Base-by-base conservation (phyloP, 2,888 invertebrate genomes). In the Andrena haemorrhoa region DNA sequence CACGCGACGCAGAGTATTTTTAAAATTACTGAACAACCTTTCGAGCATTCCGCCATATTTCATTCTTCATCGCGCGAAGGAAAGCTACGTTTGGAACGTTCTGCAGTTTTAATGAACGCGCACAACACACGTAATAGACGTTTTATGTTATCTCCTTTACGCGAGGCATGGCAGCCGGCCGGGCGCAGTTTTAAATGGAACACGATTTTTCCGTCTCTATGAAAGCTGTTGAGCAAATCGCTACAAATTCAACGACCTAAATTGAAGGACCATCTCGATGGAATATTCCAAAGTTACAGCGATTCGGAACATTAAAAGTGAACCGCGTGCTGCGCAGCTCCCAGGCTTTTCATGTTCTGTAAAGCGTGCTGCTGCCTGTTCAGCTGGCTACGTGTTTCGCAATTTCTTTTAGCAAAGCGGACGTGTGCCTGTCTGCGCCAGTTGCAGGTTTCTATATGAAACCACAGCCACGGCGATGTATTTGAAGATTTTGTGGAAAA, bases 251-350 rank as follows among this genome's bases (percentile, higher is more conserved):
- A 65, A 60, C 73, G 65, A 65, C 56, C 73, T 16, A 65, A 58
- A 74, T 65, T 58, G 56, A 74, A 65, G 23, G 26, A 58, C 58
- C 61, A 61, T 71, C 61, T 31, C 31, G 61, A 71, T 61, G 61
- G 51, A 71, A 71, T 71, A 61, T 71, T 61, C 33, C 35, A n/a
- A 20, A 60, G 60, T 71, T 33, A 61, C 71, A 20, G 16, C 61
- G 23, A 71, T 61, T 60, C 61, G 61, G 58, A 61, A 61, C 29
- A 61, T 71, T 71, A 49, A 49, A 71, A 49, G 71, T 23, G 31
- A 71, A 71, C 51, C 49, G 31, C 20, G 49, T 23, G 31, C 41
- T 47, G 41, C 47, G 29, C 20, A n/a, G 47, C 20, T 60, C 61
- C 58, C 60, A 71, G 31, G 35, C n/a, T 47, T 47, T 31, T 47